Evolutionary conservation across 2,888 invertebrate genomes (phyloP), one percentile per base, ranked within the genome.

Genomic region (Acleris holmiana): DNA sequence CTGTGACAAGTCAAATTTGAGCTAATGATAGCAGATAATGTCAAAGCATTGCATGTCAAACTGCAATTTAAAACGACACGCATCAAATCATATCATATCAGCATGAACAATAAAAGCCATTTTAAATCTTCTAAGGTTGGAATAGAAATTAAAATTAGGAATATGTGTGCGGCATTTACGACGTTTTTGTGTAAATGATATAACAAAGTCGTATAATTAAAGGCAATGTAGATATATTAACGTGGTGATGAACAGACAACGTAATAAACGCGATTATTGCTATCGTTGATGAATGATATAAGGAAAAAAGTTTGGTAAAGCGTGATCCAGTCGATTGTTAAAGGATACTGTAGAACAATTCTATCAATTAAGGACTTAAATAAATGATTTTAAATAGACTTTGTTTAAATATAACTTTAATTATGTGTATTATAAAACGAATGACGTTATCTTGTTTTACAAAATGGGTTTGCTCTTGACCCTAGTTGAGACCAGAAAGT

Each of bases 171-270:
- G 67, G 4, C 63, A 59, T 66, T 58, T 69, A 64, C 53, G 60
- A 61, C 59, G 66, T 67, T 70, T 66, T 64, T 68, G 55, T 5
- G 29, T 15, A 8, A 19, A 17, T 57, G 15, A 15, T 53, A 48
- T 55, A 64, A 73, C 78, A 76, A 77, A 83, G 77, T 79, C 76
- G 76, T 84, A 79, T 83, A 84, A 85, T 85, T 85, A 84, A 73
- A 77, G 77, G 76, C 78, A 79, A 82, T 85, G 76, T 79, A 82
- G 80, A 79, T 80, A 77, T 78, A 82, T 79, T 78, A 82, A 78
- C 76, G 60, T 76, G 79, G 77, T 76, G 81, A 72, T 76, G 76
- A 77, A 66, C 67, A 69, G 68, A 68, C 67, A 69, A 71, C 72
- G 75, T 79, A 81, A 80, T 82, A 77, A 78, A 78, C 70, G 69